These are phyloP conservation scores for Pipistrellus pipistrellus DNA, from an alignment of 2,797 vertebrate species.

Conservation along the genomic window DNA sequence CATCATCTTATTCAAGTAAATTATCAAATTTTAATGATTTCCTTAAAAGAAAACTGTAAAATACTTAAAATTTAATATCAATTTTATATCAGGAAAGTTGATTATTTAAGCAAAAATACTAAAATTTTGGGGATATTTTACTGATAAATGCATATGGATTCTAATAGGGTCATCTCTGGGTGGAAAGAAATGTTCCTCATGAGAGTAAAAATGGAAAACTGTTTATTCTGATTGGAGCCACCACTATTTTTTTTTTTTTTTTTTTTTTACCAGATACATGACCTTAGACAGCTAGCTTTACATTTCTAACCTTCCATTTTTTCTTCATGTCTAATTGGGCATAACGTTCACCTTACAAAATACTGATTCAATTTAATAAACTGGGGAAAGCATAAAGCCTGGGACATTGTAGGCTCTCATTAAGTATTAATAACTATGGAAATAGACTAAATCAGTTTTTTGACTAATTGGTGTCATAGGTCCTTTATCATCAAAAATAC, in stretches of 20 bases:
- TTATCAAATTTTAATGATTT: not conserved
- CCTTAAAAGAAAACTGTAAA: not conserved
- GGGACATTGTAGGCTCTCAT: not conserved
- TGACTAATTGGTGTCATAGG: constrained; percentile 65
- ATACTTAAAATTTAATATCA: not conserved
- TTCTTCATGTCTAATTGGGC: constrained; percentile 51
- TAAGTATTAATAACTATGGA: constrained; percentile 68
- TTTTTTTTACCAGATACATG: not conserved
- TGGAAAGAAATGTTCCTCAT: not conserved
- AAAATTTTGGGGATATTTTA: not conserved
- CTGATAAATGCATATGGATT: not conserved
- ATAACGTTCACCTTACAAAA: constrained; percentile 52
- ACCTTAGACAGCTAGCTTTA: not conserved
- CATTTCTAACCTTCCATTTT: constrained; percentile 41
- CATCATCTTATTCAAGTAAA: not conserved
- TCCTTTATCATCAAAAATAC: constrained; percentile 36
- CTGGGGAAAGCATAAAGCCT: not conserved
- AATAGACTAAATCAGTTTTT: constrained; percentile 50
- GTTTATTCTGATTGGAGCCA: not conserved
- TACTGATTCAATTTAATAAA: constrained; percentile 43
- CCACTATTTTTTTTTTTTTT: not conserved
- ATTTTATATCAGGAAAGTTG: not conserved
- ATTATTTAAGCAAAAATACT: not conserved
- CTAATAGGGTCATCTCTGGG: not conserved
- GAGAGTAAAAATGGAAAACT: not conserved